phyloP scores from a whole-genome alignment of 2,888 invertebrate genomes.

The Sepioteuthis lessoniana region DNA sequence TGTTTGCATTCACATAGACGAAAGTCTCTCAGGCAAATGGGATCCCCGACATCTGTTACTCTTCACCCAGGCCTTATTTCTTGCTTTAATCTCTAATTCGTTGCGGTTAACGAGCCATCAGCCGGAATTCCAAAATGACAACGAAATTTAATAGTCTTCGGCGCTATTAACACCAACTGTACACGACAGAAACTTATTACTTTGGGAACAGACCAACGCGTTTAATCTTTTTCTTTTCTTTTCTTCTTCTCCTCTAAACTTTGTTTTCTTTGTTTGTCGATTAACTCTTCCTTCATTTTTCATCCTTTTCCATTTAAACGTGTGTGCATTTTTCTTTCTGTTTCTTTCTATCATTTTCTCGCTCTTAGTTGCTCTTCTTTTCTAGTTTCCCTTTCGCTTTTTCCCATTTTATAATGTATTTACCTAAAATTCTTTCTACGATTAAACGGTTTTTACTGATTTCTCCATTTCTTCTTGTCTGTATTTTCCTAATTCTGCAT shows the following conservation, averaged over 20 bases:
- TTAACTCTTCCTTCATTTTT: not conserved
- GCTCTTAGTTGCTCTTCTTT: no score
- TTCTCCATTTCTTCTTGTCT: no score
- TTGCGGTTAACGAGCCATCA: slow-evolving; percentile 33
- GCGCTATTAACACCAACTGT: not conserved
- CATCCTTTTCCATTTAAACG: not conserved
- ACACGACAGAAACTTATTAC: not conserved
- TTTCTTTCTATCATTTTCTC: no score
- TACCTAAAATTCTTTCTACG: no score
- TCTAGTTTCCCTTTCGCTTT: no score
- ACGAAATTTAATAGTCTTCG: not conserved
- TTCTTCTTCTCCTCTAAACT: no score
- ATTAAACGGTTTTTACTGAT: no score
- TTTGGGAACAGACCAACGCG: not conserved
- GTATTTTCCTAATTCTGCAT: no score
- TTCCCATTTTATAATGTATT: no score
- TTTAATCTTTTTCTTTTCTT: not conserved
- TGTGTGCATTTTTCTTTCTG: no score
- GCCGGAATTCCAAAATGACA: not conserved
- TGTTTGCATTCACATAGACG: not conserved
- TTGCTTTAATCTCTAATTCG: slow-evolving; percentile 23
- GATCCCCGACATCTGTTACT: not conserved
- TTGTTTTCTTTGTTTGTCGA: no score
- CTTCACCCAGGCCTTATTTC: not conserved
- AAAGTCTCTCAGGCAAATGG: not conserved